Evolutionary conservation across 2,113 vertebrate species (phyloP).

Genomic region (Triplophysa dalaica): DNA sequence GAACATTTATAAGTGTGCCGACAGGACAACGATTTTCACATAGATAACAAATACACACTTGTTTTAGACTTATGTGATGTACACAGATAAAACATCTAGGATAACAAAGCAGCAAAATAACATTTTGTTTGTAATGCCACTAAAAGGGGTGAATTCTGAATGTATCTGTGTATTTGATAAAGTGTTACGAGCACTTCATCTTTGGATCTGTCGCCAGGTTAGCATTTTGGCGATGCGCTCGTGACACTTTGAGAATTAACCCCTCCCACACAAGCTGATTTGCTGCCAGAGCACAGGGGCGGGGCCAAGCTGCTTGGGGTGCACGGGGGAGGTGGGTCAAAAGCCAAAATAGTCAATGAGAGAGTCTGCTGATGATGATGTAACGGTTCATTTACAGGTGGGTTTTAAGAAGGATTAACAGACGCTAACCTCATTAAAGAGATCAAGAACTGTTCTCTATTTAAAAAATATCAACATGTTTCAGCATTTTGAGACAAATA

Average conservation of each 20-base stretch:
- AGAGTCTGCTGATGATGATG: slow-evolving; percentile 71
- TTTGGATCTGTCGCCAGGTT: neutral
- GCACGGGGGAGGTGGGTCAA: slow-evolving; percentile 59
- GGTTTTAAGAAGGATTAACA: slow-evolving; percentile 47
- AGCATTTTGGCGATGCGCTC: slow-evolving; percentile 54
- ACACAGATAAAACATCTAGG: slow-evolving; percentile 48
- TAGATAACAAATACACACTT: slow-evolving; percentile 12
- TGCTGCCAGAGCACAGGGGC: slow-evolving; percentile 45
- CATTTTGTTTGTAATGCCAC: slow-evolving; percentile 49
- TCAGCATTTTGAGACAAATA: neutral
- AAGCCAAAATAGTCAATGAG: slow-evolving; percentile 79
- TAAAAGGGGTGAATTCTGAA: slow-evolving; percentile 69
- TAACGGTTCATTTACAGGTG: slow-evolving; percentile 50
- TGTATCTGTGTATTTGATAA: slow-evolving; percentile 49
- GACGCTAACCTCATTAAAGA: slow-evolving; percentile 81
- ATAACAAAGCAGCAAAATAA: slow-evolving; percentile 30
- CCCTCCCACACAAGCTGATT: slow-evolving; percentile 52
- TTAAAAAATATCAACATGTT: neutral
- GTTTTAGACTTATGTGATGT: neutral
- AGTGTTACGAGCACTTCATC: slow-evolving; percentile 64
- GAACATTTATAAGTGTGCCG: neutral
- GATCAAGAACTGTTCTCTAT: neutral
- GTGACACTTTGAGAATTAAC: slow-evolving; percentile 73
- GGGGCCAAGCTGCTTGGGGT: slow-evolving; percentile 34
- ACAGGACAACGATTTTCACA: slow-evolving; percentile 7